Conservation (phyloP, 1,140 invertebrate species). For the Coenobita brevimanus region DNA sequence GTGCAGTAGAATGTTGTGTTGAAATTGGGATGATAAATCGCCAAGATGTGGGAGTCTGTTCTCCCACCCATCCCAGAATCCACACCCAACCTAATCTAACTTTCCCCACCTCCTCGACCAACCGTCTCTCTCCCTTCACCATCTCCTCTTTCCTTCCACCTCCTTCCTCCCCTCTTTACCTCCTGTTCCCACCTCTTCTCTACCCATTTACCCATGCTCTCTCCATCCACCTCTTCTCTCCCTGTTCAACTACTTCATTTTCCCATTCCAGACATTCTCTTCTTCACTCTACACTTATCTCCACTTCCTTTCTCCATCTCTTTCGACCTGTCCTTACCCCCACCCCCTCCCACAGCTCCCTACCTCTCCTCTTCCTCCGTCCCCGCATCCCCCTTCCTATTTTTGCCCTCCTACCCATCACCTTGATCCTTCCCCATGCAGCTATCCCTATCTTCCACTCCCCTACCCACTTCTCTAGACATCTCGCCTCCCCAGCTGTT, state of each 20-base stretch:
- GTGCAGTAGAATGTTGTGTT: no score
- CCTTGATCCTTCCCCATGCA: neutral
- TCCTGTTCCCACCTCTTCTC: neutral
- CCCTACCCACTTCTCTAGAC: neutral
- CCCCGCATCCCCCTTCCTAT: constrained; percentile 6
- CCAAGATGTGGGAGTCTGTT: no score
- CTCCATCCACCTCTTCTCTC: neutral
- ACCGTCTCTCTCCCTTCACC: neutral
- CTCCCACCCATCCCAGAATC: no score
- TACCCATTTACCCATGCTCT: neutral
- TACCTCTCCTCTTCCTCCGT: neutral
- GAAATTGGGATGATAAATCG: no score
- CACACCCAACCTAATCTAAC: no score
- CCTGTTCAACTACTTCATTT: neutral
- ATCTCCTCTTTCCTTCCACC: neutral
- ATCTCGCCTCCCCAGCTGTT: neutral
- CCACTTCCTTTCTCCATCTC: neutral
- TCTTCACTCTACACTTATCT: neutral
- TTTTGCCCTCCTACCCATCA: neutral
- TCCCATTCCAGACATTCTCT: neutral
- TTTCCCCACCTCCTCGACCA: no score
- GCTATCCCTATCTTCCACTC: neutral
- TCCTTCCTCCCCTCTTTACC: neutral
- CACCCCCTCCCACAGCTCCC: neutral
- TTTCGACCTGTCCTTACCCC: neutral